Percentiles rank a stretch among this genome's conserved stretches.
Conservation (phyloP, 2,888 invertebrate species). For the Aphodius granarius region DNA sequence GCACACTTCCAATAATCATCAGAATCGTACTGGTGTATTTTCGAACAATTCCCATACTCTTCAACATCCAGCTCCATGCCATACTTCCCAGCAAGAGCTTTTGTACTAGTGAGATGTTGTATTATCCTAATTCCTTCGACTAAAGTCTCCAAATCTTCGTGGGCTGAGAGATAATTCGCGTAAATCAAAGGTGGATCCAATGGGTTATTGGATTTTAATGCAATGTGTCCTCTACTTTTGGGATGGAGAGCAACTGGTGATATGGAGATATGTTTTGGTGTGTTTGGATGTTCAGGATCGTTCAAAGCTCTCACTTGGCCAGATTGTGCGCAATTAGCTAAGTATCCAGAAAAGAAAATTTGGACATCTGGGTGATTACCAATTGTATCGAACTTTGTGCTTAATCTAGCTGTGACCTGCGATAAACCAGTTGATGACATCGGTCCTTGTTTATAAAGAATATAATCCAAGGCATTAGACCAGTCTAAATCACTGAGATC, state of each 20-base stretch:
- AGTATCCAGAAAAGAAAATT: constrained; percentile 67
- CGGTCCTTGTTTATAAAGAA: constrained; percentile 63
- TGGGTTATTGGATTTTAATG: constrained; percentile 69
- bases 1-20: constrained; percentile 80
- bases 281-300: constrained; percentile 47
- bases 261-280: constrained; percentile 51
- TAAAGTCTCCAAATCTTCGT: constrained; percentile 65
- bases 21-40: constrained; percentile 55
- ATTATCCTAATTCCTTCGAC: constrained; percentile 66
- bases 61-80: constrained; percentile 57
- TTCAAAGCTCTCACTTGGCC: constrained; percentile 55
- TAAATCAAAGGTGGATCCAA: constrained; percentile 70
- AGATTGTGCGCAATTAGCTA: constrained; percentile 61
- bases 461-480: constrained; percentile 64
- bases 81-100: constrained; percentile 61
- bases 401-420: constrained; percentile 67
- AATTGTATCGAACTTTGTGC: constrained; percentile 61
- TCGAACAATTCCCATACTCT: constrained; percentile 56
- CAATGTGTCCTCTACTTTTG: constrained; percentile 65
- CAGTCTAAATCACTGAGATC: constrained; percentile 62
- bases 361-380: constrained; percentile 67
- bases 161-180: constrained; percentile 74
- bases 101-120: constrained; percentile 61
- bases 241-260: constrained; percentile 68
- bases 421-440: constrained; percentile 68